Evolutionary conservation across 2,113 vertebrate species (phyloP).

Genomic region (Osmerus mordax): DNA sequence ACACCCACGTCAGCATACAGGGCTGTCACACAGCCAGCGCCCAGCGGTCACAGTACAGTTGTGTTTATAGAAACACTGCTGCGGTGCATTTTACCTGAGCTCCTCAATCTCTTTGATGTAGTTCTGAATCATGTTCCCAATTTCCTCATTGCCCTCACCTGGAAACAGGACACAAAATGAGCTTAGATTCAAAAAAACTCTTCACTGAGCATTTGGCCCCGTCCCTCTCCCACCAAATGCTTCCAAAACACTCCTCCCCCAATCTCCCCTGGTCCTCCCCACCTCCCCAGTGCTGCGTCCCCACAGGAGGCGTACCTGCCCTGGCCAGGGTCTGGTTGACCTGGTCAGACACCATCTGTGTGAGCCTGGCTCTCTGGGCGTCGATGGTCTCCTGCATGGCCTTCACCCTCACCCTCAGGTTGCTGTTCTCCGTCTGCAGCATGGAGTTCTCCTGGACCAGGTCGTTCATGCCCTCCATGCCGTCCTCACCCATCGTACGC

Average conservation of each 20-base stretch:
- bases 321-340: conserved; percentile 84
- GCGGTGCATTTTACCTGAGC: conserved; percentile 80
- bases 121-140: conserved; percentile 96
- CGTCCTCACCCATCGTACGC: conserved; percentile 91
- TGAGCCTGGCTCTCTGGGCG: conserved; percentile 81
- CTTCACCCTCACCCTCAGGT: conserved; percentile 92
- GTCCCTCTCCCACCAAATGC: too few species aligned
- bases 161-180: conserved; percentile 36
- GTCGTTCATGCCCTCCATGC: conserved; percentile 92
- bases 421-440: conserved; percentile 96
- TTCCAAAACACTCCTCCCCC: too few species aligned
- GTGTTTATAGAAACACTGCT: too few species aligned
- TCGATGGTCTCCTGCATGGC: conserved; percentile 98
- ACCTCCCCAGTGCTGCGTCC: too few species aligned
- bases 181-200: background rate
- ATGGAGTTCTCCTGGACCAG: conserved; percentile 97
- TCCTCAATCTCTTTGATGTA: conserved; percentile 99
- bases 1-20: background rate
- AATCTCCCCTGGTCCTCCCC: background rate
- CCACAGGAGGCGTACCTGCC: conserved; percentile 72
- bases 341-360: conserved; percentile 87
- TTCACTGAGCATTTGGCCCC: too few species aligned
- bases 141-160: conserved; percentile 97
- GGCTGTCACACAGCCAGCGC: background rate
- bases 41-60: background rate